Base-by-base conservation (phyloP, 2,797 vertebrate genomes). In the Amazona ochrocephala region DNA sequence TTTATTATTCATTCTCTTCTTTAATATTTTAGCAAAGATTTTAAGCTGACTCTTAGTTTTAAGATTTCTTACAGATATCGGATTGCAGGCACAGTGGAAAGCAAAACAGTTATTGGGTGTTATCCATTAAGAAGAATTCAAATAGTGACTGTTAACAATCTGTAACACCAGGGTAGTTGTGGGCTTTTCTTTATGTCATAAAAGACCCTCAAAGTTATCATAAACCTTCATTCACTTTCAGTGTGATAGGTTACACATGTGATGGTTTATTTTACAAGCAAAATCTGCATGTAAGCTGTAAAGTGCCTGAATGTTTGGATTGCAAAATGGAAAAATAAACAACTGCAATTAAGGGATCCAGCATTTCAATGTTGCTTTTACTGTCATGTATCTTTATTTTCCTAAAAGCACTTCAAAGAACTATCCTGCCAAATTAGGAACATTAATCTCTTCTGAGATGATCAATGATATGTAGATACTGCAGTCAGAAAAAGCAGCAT, bases 121-220 rank as follows among this genome's bases (percentile, higher is more conserved):
- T 97, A 95, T 65, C 60, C 65, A 94, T 97, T 96, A 96, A 95
- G 87, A 96, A 80, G 86, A 92, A 97, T 92, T 95, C 91, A 94
- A 56, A 96, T 75, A 81, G 67, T 58, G 95, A 95, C 95, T 90
- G 89, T 88, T 96, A 97, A 91, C 94, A 96, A 79, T 93, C 90
- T 88, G 58, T 90, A 95, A 89, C 90, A 91, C 94, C 37, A 84
- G 84, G 51, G 85, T 82, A 94, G 62, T 83, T 58, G 61, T 72
- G 54, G 37, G 45, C 19, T 96, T 87, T 96, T 88, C 72, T 92
- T 37, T 79, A 3, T 84, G 64, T 71, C 62, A 92, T 91, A 92
- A 97, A 96, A 96, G 73, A 81, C 77, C 50, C 91, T 97, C 94
- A 91, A 89, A 93, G 66, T 97, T 89, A 86, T 71, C 50, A 85